Base-by-base conservation (phyloP, 1,140 invertebrate species). In the Vanessa tameamea region DNA sequence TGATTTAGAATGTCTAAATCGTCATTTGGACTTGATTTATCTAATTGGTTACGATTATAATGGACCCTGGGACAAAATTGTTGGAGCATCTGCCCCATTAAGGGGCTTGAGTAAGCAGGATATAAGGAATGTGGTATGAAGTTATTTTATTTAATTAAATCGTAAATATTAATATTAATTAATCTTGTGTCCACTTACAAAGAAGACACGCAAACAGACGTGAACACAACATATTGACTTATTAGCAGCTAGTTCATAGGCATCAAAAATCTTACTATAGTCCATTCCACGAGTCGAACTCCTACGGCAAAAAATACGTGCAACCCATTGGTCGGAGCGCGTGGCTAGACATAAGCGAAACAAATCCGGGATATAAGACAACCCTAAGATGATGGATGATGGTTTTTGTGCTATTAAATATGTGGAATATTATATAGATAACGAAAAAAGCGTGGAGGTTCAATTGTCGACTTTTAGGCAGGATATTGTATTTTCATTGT, bases 11-110 rank as follows among this genome's bases (percentile, higher is more conserved):
- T 13, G 65, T 12, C 55, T 75, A 1, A 75, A 75, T 48, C 16
- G 64, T 47, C 61, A 70, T 47, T 53, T 70, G 4, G 73, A 75
- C 15, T 23, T 47, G 7, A 66, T 75, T 23, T 37, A 57, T 43
- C 2, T 69, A 13, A 12, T 65, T 23, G 47, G 50, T 9, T 70
- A 66, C 16, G 68, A 70, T 47, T 75, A 75, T 50, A 47, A 70
- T 13, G 68, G 68, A 11, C 37, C 53, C 14, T 70, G 67, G 73
- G 23, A 50, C 26, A 51, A 50, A 9, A n/a, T 70, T 8, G 68
- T 75, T 12, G 68, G 68, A 6, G 37, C 68, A 16, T 69, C 64
- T 3, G 61, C 73, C 8, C 73, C 73, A 1, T 15, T 67, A 15
- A 67, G 7, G 48, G 64, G 50, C 2, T 31, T 47, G 0, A 31